Evolutionary conservation across 2,888 invertebrate species (phyloP), one percentile per base, ranked within the genome.

Genomic region (Cephus sareptanus): DNA sequence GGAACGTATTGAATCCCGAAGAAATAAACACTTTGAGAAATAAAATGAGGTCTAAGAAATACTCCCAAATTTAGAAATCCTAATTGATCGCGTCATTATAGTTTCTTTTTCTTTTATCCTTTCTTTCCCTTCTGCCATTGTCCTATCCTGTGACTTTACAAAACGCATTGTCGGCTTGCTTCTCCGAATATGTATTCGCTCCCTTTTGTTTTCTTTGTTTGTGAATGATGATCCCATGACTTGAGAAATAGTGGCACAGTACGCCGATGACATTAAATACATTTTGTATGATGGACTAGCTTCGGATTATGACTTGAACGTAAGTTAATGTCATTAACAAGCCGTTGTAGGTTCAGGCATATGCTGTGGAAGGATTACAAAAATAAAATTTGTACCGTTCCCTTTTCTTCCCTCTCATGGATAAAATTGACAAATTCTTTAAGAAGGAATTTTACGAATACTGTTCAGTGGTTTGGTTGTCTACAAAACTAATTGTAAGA

Each of bases 221-320:
- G 76, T 81, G 76, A 76, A 80, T 81, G 83, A 87, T 84, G 79
- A 84, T 87, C 77, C 76, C 80, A 82, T 85, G 83, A 86, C 81
- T 82, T 82, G 83, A 83, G 56, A 56, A 56, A 56, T 23, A 56
- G 56, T 56, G 56, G 23, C 56, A 23, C 56, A 56, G 56, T 56
- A 23, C 23, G 56, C 23, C 56, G 56, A 56, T 56, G 56, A 56
- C 23, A 75, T 86, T 87, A 85, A 86, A 86, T 86, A 87, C 82
- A 85, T 85, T 89, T 85, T 33, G 77, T 85, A 86, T 84, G 88
- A 83, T 86, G 87, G 88, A 89, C 88, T 88, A 88, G 87, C 84
- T 89, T 88, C 84, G 81, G 82, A 86, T 84, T 76, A 85, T 82
- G 86, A 87, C 85, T 87, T 85, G 82, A 81, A 79, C 80, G 79